Conservation (phyloP, 2,888 invertebrate species). For the Cyrtodaria siliqua region DNA sequence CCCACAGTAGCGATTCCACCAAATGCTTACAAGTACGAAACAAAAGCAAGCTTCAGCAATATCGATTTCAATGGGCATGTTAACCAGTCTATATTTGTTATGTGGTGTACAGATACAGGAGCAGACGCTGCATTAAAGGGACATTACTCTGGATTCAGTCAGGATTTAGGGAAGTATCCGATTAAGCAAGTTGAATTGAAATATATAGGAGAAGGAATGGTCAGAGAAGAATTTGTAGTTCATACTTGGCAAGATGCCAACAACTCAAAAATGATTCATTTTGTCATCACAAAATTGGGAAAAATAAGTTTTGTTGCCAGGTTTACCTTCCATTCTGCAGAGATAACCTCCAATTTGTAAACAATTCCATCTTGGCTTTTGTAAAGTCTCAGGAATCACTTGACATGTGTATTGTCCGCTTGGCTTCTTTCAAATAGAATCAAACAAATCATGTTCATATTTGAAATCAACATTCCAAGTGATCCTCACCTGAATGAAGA, state of each 20-base stretch:
- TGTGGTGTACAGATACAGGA: slow-evolving; percentile 63
- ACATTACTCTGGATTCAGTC: slow-evolving; percentile 33
- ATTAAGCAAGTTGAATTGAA: slow-evolving; percentile 33
- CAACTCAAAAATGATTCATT: slow-evolving; percentile 25
- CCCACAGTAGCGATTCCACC: slow-evolving; percentile 33
- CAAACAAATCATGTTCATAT: no score
- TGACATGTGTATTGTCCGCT: no score
- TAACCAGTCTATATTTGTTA: slow-evolving; percentile 59
- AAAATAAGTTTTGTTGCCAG: slow-evolving; percentile 41
- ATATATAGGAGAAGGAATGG: slow-evolving; percentile 57
- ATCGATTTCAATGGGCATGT: slow-evolving; percentile 61
- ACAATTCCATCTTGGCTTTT: no score
- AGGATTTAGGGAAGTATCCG: slow-evolving; percentile 53
- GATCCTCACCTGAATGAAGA: no score
- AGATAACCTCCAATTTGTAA: slow-evolving; percentile 31
- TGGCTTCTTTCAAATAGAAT: no score
- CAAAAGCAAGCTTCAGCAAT: slow-evolving; percentile 44
- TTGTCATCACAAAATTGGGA: slow-evolving; percentile 39
- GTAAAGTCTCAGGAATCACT: no score
- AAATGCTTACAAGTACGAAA: slow-evolving; percentile 31
- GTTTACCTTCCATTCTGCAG: slow-evolving; percentile 32
- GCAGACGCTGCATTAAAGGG: slow-evolving; percentile 54
- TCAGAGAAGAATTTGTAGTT: slow-evolving; percentile 41
- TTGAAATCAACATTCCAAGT: no score
- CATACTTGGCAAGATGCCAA: slow-evolving; percentile 55